Base-by-base conservation (phyloP, 2,797 vertebrate genomes). In the Rhincodon typus region DNA sequence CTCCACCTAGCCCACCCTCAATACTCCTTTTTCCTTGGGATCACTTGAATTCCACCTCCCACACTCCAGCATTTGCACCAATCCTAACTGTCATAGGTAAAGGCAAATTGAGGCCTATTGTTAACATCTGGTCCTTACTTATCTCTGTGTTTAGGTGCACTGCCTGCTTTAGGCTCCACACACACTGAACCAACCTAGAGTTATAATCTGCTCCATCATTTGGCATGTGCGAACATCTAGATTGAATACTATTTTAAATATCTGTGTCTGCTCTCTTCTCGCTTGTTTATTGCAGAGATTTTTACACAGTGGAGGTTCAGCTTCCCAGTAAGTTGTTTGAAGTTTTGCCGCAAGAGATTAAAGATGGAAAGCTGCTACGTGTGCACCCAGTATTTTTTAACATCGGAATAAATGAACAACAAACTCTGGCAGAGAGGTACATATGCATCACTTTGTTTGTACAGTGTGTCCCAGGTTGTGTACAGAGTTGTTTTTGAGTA, bases 341-440 rank as follows among this genome's bases (percentile, higher is more conserved):
- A 96, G 97, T 97, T 0, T 97, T 99, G 84, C 99, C 99, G 23
- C 98, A 98, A 17, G 98, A 99, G 97, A 98, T 99, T 96, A 99
- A 98, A 96, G 98, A 98, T 96, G 99, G 99, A 96, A 99, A 98
- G 96, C 97, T 98, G 88, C 97, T 99, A 17, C 98, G 96, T 86
- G 98, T 99, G 57, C 97, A 98, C 95, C 99, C 99, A 0, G 98
- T 99, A 21, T 98, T 99, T 96, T 99, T 99, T 96, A 99, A 99
- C 25, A 97, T 99, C 96, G 99, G 99, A 96, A 99, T 99, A 97
- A 99, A 99, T 96, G 99, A 99, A 96, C 99, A 99, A 97, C 99
- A 99, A 97, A 99, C 99, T 6, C 98, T 99, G 96, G 99, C 99
- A 96, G 99, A 99, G 97, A 99, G 99, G 99, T 99, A 98, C 96